These are phyloP conservation scores for Oryctolagus cuniculus DNA, from an alignment of 2,113 vertebrate species.

Conservation along the genomic window DNA sequence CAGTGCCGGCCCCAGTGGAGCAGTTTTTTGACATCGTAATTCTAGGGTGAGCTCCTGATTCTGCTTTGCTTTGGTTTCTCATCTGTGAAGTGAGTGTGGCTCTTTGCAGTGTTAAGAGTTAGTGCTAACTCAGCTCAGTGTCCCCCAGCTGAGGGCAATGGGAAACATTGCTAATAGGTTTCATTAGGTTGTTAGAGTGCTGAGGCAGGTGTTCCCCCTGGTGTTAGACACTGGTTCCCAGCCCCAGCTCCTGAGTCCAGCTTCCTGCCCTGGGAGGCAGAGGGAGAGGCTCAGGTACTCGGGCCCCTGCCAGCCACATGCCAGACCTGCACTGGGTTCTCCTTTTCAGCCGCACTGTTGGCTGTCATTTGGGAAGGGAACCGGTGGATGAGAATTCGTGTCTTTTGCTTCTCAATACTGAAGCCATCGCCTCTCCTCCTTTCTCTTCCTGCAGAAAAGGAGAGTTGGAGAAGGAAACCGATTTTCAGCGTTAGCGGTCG, in stretches of 20 bases:
- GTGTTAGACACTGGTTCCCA: too few species aligned
- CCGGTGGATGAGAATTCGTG: too few species aligned
- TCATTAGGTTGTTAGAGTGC: background rate
- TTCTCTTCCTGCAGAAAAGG: background rate
- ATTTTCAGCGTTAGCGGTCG: background rate
- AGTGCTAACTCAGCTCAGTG: background rate
- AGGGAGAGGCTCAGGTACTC: too few species aligned
- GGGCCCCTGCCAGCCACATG: too few species aligned
- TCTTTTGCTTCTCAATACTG: too few species aligned
- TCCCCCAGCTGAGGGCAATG: background rate
- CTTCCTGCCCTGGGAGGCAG: too few species aligned
- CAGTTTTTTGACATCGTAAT: background rate
- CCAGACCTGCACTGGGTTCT: too few species aligned
- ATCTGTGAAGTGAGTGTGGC: background rate
- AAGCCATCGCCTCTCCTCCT: too few species aligned
- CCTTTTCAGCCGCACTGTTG: too few species aligned
- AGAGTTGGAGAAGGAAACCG: background rate
- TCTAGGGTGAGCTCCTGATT: background rate
- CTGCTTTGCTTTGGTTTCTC: background rate
- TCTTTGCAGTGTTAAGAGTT: background rate
- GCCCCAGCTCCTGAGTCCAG: too few species aligned
- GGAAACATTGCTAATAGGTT: background rate
- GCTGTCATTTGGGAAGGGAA: too few species aligned
- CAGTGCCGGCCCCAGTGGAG: background rate
- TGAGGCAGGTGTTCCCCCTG: background rate